A percentile compares a stretch with the other conserved stretches of the same genome.
Conservation (phyloP, 2,113 vertebrate genomes). For the Amphilophus citrinellus region DNA sequence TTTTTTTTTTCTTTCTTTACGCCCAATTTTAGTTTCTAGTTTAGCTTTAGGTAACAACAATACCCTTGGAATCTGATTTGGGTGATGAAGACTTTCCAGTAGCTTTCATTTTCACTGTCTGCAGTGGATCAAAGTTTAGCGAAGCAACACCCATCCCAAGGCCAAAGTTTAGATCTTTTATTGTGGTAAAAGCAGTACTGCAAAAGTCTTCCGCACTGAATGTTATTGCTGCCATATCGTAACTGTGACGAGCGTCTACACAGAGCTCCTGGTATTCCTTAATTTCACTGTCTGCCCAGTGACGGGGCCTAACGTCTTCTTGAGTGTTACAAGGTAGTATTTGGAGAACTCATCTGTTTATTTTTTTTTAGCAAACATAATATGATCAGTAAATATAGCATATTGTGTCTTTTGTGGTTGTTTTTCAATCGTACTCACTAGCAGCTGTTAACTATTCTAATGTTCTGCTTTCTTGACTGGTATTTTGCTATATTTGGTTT, state of each 20-base stretch:
- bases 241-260: not conserved
- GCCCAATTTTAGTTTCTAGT: not conserved
- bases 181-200: not conserved
- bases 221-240: not conserved
- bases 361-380: too few relatives aligned
- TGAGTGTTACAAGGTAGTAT: not conserved
- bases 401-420: not conserved
- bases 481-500: not conserved
- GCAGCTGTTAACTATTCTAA: not conserved
- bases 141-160: not conserved
- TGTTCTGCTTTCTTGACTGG: not conserved
- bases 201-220: not conserved
- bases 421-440: not conserved
- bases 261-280: not conserved
- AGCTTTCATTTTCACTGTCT: not conserved
- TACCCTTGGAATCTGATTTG: not conserved
- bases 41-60: not conserved
- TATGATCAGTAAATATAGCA: not conserved
- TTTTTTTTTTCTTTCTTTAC: not conserved
- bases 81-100: not conserved
- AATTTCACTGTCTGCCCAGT: not conserved
- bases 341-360: too few relatives aligned
- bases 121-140: not conserved
- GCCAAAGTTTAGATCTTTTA: conserved; percentile 4
- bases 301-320: not conserved